Conservation (phyloP, 92 coral and sea anemone genomes). For the Ricordea florida region DNA sequence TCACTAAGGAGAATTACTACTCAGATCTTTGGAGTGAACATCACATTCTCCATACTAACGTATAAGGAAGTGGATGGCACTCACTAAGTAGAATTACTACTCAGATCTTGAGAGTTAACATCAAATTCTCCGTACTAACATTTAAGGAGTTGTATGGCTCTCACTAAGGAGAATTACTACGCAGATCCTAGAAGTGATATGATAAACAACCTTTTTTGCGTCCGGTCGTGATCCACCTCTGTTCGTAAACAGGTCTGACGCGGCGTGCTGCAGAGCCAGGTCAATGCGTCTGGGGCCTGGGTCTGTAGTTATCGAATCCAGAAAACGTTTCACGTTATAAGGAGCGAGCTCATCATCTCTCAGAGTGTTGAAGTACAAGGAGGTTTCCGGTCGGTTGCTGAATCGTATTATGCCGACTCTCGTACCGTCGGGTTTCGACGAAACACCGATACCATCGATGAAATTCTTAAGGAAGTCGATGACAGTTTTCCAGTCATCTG, state of each 20-base stretch:
- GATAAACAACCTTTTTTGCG: constrained; percentile 66
- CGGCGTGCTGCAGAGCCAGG: constrained; percentile 47
- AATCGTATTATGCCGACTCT: constrained; percentile 69
- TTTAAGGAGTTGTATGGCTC: too few species aligned
- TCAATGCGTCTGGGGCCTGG: constrained; percentile 63
- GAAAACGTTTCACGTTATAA: constrained; percentile 7
- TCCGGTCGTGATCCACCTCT: constrained; percentile 59
- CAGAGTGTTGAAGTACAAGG: constrained; percentile 50
- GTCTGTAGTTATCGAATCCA: neutral
- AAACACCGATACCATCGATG: constrained; percentile 64
- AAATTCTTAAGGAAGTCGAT: constrained; percentile 51
- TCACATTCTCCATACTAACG: too few species aligned
- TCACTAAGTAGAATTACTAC: too few species aligned
- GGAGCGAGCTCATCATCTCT: constrained; percentile 10
- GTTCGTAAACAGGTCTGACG: constrained; percentile 45
- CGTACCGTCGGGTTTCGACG: constrained; percentile 61
- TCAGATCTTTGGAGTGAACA: too few species aligned
- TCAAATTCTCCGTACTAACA: too few species aligned
- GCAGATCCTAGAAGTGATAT: too few species aligned
- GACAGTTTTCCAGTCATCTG: constrained; percentile 64
- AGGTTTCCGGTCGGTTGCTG: constrained; percentile 31
- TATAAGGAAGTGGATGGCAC: too few species aligned
- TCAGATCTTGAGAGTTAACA: too few species aligned
- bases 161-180: too few species aligned
- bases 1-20: too few species aligned